Conservation (phyloP, 2,113 vertebrate species). For the Syngnathoides biaculeatus region DNA sequence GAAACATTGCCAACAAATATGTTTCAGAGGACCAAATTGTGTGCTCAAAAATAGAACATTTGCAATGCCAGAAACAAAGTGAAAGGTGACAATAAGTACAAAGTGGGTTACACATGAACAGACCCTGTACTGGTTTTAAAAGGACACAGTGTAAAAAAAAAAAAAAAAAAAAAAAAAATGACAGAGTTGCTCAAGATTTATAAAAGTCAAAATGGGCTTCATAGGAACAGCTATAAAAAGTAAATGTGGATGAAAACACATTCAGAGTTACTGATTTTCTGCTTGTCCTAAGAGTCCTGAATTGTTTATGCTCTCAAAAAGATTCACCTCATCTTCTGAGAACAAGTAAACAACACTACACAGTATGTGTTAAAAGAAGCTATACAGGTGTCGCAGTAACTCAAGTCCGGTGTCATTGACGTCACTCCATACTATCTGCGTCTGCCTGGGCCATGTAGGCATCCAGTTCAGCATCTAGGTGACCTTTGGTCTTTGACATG, state of each 20-base stretch:
- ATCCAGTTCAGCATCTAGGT: conserved; percentile 93
- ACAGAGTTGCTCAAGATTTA: conserved; percentile 20
- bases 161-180: not conserved
- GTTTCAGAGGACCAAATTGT: not conserved
- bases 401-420: conserved; percentile 64
- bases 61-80: not conserved
- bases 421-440: conserved; percentile 84
- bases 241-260: conserved; percentile 6
- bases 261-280: conserved; percentile 2
- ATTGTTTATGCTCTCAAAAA: conserved; percentile 15
- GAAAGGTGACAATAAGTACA: not conserved
- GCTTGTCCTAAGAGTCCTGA: conserved; percentile 20
- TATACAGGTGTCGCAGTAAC: conserved; percentile 17
- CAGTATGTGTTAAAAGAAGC: conserved; percentile 19
- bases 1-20: not conserved
- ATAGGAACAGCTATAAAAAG: conserved; percentile 15
- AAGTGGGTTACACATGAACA: not conserved
- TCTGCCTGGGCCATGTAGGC: conserved; percentile 98
- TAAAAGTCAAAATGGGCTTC: conserved; percentile 25
- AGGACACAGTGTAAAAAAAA: not conserved
- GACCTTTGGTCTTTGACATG: conserved; percentile 98
- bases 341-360: conserved; percentile 15
- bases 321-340: conserved; percentile 1
- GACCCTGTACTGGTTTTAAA: not conserved
- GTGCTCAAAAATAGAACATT: not conserved